Conservation (phyloP, 2,888 invertebrate genomes). For the Fabriciana adippe region DNA sequence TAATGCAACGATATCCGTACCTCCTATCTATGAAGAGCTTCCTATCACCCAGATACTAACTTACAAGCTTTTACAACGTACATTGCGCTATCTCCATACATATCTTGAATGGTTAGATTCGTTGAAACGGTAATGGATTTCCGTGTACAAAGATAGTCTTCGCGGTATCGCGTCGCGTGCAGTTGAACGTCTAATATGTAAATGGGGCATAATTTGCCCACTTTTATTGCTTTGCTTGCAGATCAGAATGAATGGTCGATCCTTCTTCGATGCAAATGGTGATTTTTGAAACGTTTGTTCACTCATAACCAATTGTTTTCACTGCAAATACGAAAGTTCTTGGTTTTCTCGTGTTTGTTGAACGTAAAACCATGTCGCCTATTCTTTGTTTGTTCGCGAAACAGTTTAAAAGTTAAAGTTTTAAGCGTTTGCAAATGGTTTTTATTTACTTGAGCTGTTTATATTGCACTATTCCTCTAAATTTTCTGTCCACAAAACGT, state of each 20-base stretch:
- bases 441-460: slow-evolving; percentile 24
- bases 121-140: slow-evolving; percentile 67
- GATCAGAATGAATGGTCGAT: slow-evolving; percentile 8
- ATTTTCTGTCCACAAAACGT: slow-evolving; percentile 20
- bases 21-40: slow-evolving; percentile 31
- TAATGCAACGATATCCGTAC: slow-evolving; percentile 52
- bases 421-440: slow-evolving; percentile 36
- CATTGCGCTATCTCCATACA: slow-evolving; percentile 56
- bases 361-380: slow-evolving; percentile 57
- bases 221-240: slow-evolving; percentile 54
- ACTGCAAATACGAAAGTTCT: slow-evolving; percentile 55
- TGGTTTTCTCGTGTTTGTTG: slow-evolving; percentile 51
- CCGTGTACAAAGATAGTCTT: slow-evolving; percentile 49
- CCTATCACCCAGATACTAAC: slow-evolving; percentile 33
- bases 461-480: slow-evolving; percentile 22
- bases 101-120: slow-evolving; percentile 53
- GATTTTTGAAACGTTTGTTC: neutral
- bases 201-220: slow-evolving; percentile 58
- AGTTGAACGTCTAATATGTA: slow-evolving; percentile 42
- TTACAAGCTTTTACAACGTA: slow-evolving; percentile 47
- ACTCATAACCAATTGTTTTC: slow-evolving; percentile 46
- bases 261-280: slow-evolving; percentile 1
- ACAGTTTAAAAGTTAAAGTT: slow-evolving; percentile 42
- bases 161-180: slow-evolving; percentile 49
- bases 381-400: slow-evolving; percentile 66